phyloP scores from a whole-genome alignment of 2,113 vertebrate genomes.

The Hydrolagus affinis region DNA sequence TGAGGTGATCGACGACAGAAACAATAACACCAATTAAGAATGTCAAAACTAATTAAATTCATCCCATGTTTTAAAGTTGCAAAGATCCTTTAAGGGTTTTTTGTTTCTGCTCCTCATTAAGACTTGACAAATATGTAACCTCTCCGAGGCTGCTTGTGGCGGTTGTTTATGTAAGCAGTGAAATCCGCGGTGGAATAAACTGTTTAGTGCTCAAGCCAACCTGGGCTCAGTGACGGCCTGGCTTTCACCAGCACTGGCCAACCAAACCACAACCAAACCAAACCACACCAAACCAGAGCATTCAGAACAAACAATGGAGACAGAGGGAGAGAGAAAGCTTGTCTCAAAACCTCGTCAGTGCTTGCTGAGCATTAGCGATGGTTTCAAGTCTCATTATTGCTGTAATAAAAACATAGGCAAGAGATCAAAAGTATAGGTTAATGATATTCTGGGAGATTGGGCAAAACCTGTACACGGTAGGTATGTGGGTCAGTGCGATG shows the following conservation, averaged over 20 bases:
- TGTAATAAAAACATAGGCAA: neutral
- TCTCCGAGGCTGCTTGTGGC: no score
- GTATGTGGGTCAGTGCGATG: conserved; percentile 1
- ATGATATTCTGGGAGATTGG: conserved; percentile 5
- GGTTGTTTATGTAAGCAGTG: no score
- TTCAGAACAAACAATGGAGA: neutral
- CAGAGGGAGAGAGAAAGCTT: no score
- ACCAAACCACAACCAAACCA: neutral
- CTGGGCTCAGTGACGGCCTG: neutral
- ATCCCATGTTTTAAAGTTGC: no score
- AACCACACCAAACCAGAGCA: neutral
- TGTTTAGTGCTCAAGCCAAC: neutral
- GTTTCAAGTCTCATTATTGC: neutral
- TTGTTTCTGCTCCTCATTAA: no score
- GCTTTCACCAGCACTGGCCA: neutral
- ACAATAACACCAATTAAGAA: no score
- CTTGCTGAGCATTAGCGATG: no score
- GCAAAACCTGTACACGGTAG: neutral
- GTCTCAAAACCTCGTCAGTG: no score
- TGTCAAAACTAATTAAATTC: no score
- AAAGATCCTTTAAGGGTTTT: no score
- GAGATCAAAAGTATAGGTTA: neutral
- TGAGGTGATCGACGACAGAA: no score
- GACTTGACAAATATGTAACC: no score
- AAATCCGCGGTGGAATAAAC: neutral